Evolutionary conservation across 2,113 vertebrate species (phyloP).

Genomic region (Megalops atlanticus): DNA sequence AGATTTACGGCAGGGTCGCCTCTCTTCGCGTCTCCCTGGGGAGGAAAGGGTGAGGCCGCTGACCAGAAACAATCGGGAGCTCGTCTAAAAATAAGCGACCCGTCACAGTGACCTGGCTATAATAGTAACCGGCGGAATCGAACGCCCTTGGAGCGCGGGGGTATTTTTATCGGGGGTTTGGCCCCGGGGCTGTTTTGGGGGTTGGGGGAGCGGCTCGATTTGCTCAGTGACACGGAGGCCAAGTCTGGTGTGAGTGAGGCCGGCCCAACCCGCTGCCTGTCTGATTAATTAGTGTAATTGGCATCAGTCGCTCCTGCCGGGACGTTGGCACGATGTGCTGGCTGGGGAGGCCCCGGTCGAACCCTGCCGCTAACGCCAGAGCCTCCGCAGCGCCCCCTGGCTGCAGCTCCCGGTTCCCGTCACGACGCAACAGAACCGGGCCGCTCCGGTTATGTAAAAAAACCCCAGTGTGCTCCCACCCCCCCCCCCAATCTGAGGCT

Average conservation of each 20-base stretch:
- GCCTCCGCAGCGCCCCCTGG: too few relatives aligned
- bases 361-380: too few relatives aligned
- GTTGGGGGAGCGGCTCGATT: conserved; percentile 47
- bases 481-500: too few relatives aligned
- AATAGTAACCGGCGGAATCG: conserved; percentile 57
- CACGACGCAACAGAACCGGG: too few relatives aligned
- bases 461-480: too few relatives aligned
- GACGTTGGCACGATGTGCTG: conserved; percentile 53
- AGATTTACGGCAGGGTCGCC: too few relatives aligned
- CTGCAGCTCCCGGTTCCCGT: too few relatives aligned
- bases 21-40: too few relatives aligned
- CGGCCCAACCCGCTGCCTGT: conserved; percentile 51
- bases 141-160: conserved; percentile 53
- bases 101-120: conserved; percentile 53
- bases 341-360: too few relatives aligned
- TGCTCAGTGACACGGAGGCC: conserved; percentile 46
- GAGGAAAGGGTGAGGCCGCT: conserved; percentile 45
- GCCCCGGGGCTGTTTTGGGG: conserved; percentile 31
- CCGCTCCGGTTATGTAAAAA: too few relatives aligned
- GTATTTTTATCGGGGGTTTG: conserved; percentile 42
- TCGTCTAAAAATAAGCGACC: conserved; percentile 63
- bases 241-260: conserved; percentile 50
- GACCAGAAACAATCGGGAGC: conserved; percentile 54
- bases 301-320: conserved; percentile 52
- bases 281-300: conserved; percentile 71